Conservation (phyloP, 2,797 vertebrate genomes). For the Cyprinodon diabolis region DNA sequence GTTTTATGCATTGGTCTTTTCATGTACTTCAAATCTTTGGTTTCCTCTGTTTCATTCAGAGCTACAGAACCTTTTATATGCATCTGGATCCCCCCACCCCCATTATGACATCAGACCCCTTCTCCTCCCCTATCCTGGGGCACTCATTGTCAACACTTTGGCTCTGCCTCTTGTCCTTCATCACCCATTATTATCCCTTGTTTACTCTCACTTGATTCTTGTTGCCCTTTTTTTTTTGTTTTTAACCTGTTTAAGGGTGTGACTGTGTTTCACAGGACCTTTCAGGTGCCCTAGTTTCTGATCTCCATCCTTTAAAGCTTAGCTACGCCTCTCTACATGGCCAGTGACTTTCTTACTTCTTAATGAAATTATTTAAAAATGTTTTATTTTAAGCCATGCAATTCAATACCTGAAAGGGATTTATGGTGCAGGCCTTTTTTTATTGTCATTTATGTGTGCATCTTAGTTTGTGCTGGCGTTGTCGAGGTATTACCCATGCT, state of each 20-base stretch:
- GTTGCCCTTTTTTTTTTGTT: conserved; percentile 47
- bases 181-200: conserved; percentile 68
- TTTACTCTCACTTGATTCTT: conserved; percentile 49
- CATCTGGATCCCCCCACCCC: conserved; percentile 57
- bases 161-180: conserved; percentile 57
- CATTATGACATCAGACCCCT: conserved; percentile 69
- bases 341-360: conserved; percentile 48
- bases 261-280: conserved; percentile 42
- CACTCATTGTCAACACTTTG: conserved; percentile 59
- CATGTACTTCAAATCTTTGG: conserved; percentile 49
- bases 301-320: conserved; percentile 50
- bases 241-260: conserved; percentile 39
- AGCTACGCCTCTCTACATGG: conserved; percentile 36
- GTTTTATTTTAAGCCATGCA: conserved; percentile 63
- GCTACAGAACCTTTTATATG: conserved; percentile 44
- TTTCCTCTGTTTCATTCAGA: conserved; percentile 41
- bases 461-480: conserved; percentile 1
- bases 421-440: conserved; percentile 55
- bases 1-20: conserved; percentile 43
- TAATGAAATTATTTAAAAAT: conserved; percentile 62
- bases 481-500: conserved; percentile 7
- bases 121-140: conserved; percentile 48
- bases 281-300: conserved; percentile 40
- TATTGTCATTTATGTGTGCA: conserved; percentile 24
- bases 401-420: conserved; percentile 54